Conservation (phyloP, 2,888 invertebrate genomes). For the Aphidius colemani region DNA sequence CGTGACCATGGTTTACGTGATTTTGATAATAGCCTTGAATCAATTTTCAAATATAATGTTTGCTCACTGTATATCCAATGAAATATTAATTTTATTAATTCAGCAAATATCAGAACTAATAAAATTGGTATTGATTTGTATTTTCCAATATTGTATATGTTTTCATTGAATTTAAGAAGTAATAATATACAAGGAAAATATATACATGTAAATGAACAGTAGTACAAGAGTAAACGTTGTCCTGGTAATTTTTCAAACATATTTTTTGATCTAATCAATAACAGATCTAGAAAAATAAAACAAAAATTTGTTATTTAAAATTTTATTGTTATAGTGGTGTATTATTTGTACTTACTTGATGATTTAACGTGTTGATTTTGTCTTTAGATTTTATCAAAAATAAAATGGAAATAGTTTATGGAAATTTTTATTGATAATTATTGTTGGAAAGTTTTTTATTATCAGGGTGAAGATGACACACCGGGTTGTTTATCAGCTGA, state of each 20-base stretch:
- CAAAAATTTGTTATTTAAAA: not conserved
- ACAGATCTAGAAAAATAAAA: conserved; percentile 16
- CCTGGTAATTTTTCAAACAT: conserved; percentile 38
- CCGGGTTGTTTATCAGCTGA: not conserved
- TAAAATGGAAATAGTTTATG: not conserved
- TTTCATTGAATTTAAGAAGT: conserved; percentile 64
- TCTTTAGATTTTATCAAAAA: too few relatives aligned
- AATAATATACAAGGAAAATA: conserved; percentile 67
- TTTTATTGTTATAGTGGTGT: too few relatives aligned
- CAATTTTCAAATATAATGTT: conserved; percentile 44
- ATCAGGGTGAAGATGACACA: too few relatives aligned
- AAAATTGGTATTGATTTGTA: conserved; percentile 59
- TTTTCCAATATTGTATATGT: conserved; percentile 67
- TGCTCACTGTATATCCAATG: conserved; percentile 46
- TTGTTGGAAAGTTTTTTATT: too few relatives aligned
- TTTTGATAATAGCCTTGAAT: conserved; percentile 54
- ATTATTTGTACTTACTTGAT: too few relatives aligned
- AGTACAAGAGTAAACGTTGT: conserved; percentile 55
- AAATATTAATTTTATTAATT: conserved; percentile 63
- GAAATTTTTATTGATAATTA: too few relatives aligned
- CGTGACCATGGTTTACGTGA: conserved; percentile 59
- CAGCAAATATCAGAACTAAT: conserved; percentile 59
- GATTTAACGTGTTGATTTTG: too few relatives aligned
- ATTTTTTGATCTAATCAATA: conserved; percentile 29
- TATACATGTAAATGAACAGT: conserved; percentile 67